Conservation (phyloP, 1,140 invertebrate genomes). For the Theocolax elegans region DNA sequence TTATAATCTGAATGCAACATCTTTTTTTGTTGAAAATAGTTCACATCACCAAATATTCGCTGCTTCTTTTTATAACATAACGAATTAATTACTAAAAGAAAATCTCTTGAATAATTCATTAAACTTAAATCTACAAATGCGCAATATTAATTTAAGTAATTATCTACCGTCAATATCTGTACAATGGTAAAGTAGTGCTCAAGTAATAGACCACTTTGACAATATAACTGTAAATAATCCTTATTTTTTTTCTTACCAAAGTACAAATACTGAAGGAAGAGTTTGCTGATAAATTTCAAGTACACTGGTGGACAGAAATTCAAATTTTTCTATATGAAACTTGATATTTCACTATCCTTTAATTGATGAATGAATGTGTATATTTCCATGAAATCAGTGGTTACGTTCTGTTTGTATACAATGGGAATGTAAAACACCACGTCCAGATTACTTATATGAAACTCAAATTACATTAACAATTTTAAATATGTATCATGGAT, state of each 20-base stretch:
- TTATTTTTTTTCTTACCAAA: constrained; percentile 9
- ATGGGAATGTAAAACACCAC: constrained; percentile 61
- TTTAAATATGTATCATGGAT: constrained; percentile 56
- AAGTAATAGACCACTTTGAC: constrained; percentile 3
- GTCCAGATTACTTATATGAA: constrained; percentile 55
- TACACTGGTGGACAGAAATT: constrained; percentile 26
- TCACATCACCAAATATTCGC: constrained; percentile 37
- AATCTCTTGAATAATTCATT: constrained; percentile 36
- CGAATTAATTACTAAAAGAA: constrained; percentile 34
- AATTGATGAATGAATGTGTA: constrained; percentile 35
- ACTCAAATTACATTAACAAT: constrained; percentile 59
- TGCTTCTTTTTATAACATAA: constrained; percentile 32
- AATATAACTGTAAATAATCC: background rate
- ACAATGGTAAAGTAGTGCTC: constrained; percentile 33
- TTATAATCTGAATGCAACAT: constrained; percentile 42
- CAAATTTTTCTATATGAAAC: constrained; percentile 29
- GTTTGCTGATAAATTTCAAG: constrained; percentile 14
- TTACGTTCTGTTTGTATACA: constrained; percentile 36
- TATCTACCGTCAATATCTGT: constrained; percentile 28
- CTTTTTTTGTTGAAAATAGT: constrained; percentile 35
- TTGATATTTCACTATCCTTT: constrained; percentile 30
- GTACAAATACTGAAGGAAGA: constrained; percentile 36
- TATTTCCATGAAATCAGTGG: constrained; percentile 33
- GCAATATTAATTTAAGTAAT: constrained; percentile 29
- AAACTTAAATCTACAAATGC: constrained; percentile 43